phyloP scores from a whole-genome alignment of 2,888 invertebrate species.

The Trisateles emortualis region DNA sequence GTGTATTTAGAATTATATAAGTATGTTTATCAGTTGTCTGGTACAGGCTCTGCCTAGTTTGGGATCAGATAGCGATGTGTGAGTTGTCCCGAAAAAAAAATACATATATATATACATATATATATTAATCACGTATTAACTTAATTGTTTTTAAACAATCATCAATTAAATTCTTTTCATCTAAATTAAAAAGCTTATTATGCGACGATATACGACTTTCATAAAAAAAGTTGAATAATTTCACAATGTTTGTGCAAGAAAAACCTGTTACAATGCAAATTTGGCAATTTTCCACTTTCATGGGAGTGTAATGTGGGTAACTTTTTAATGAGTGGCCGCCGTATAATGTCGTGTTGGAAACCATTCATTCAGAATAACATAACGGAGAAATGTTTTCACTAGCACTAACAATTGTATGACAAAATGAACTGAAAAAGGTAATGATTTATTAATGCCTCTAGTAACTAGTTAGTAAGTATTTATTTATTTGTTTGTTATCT shows the following conservation, averaged over 20 bases:
- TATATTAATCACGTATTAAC: too few species aligned
- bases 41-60: too few species aligned
- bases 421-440: constrained; percentile 5
- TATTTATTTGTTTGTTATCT: too few species aligned
- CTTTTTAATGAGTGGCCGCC: constrained; percentile 41
- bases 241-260: constrained; percentile 39
- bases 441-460: too few species aligned
- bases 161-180: constrained; percentile 23
- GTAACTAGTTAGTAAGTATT: too few species aligned
- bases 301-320: constrained; percentile 38
- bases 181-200: constrained; percentile 38
- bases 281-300: constrained; percentile 51
- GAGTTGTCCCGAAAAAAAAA: too few species aligned
- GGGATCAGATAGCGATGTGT: too few species aligned
- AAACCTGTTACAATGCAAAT: constrained; percentile 49
- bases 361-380: constrained; percentile 21
- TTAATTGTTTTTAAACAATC: constrained; percentile 9
- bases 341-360: constrained; percentile 24
- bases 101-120: too few species aligned
- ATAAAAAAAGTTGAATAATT: constrained; percentile 37
- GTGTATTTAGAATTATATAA: too few species aligned
- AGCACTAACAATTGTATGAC: not conserved
- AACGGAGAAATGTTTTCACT: constrained; percentile 4
- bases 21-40: too few species aligned
- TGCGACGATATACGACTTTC: constrained; percentile 20